Conservation (phyloP, 2,797 vertebrate species). For the Tenualosa thibaudeaui region DNA sequence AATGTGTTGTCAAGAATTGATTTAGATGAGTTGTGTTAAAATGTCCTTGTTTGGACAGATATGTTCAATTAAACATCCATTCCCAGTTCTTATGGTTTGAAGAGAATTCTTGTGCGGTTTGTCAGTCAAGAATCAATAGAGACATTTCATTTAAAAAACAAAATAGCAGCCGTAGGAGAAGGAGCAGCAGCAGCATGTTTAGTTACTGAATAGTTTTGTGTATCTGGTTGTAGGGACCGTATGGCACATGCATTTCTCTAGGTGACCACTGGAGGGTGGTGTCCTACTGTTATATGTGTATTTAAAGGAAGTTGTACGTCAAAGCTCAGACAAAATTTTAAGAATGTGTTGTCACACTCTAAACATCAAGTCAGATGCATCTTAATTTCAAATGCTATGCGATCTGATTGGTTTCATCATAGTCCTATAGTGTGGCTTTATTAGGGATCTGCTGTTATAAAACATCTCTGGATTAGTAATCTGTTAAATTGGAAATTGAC, state of each 20-base stretch:
- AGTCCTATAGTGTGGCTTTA: neutral
- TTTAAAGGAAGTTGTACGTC: no score
- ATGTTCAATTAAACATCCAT: neutral
- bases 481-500: neutral
- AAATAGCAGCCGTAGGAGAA: no score
- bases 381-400: neutral
- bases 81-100: neutral
- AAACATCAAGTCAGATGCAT: neutral
- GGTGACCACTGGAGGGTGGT: neutral
- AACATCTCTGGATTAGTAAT: neutral
- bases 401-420: neutral
- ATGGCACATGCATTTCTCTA: neutral
- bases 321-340: no score
- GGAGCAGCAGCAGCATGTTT: no score
- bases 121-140: neutral
- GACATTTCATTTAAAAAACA: neutral
- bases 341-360: neutral
- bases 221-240: neutral
- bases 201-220: neutral
- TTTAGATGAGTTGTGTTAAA: neutral
- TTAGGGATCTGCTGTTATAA: neutral
- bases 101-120: neutral
- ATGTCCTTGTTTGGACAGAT: neutral
- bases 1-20: no score
- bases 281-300: neutral